Percentiles rank a stretch among this genome's conserved stretches.
phyloP scores from a whole-genome alignment of 2,888 invertebrate genomes.

The Sminthurides aquaticus region DNA sequence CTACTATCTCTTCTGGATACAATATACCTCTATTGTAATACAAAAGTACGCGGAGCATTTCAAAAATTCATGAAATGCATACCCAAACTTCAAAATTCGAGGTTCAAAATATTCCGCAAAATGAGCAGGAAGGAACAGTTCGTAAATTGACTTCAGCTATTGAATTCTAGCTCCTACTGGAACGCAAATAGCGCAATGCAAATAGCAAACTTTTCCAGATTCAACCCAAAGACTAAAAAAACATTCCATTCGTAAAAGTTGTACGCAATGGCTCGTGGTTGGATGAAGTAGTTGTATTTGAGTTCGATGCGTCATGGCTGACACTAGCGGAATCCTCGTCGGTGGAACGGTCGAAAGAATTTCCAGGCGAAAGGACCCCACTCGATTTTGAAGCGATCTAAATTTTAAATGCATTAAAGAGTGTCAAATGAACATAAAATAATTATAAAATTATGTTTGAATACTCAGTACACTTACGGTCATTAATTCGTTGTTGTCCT shows the following conservation, averaged over 20 bases:
- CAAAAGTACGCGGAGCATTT: too few species aligned
- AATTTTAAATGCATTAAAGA: not conserved
- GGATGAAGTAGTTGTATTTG: not conserved
- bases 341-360: not conserved
- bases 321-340: conserved; percentile 4
- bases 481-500: conserved; percentile 20
- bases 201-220: too few species aligned
- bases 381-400: conserved; percentile 16
- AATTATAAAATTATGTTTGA: not conserved
- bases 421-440: not conserved
- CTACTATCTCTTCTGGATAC: too few species aligned
- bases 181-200: too few species aligned
- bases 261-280: not conserved
- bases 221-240: conserved; percentile 2
- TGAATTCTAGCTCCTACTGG: too few species aligned
- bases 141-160: too few species aligned
- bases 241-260: conserved; percentile 3
- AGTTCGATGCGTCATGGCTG: not conserved
- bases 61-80: too few species aligned
- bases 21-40: too few species aligned
- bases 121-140: too few species aligned
- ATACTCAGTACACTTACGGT: conserved; percentile 3
- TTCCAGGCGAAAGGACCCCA: not conserved
- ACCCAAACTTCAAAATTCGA: too few species aligned
- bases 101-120: too few species aligned